phyloP scores from a whole-genome alignment of 2,888 invertebrate genomes.

The Meloe dianella region DNA sequence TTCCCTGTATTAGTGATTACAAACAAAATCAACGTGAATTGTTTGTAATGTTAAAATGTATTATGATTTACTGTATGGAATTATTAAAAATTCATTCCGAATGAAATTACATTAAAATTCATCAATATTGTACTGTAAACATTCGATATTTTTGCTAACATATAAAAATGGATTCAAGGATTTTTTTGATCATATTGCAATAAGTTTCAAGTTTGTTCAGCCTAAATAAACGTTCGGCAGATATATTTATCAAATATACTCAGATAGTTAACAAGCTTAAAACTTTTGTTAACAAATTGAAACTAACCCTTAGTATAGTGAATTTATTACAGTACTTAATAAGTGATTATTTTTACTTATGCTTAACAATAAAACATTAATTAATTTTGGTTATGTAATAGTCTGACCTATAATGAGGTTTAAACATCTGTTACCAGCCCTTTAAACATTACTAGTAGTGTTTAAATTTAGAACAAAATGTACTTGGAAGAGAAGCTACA shows the following conservation, averaged over 20 bases:
- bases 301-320: background rate
- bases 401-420: constrained; percentile 23
- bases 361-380: constrained; percentile 4
- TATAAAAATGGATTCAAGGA: background rate
- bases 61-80: no score
- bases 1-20: no score
- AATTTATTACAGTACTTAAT: constrained; percentile 1
- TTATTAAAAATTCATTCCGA: no score
- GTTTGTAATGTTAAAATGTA: no score
- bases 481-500: constrained; percentile 29
- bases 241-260: constrained; percentile 5
- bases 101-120: no score
- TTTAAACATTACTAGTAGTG: constrained; percentile 27
- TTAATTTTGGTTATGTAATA: constrained; percentile 6
- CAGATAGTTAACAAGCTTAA: background rate
- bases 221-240: constrained; percentile 4
- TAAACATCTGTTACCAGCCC: constrained; percentile 32
- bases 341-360: background rate
- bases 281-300: background rate
- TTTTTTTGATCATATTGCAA: background rate
- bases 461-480: constrained; percentile 31
- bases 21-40: no score
- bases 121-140: no score
- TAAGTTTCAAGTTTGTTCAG: background rate
- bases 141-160: background rate